phyloP scores from a whole-genome alignment of 2,113 vertebrate species.

The Cynopterus brachyotis region DNA sequence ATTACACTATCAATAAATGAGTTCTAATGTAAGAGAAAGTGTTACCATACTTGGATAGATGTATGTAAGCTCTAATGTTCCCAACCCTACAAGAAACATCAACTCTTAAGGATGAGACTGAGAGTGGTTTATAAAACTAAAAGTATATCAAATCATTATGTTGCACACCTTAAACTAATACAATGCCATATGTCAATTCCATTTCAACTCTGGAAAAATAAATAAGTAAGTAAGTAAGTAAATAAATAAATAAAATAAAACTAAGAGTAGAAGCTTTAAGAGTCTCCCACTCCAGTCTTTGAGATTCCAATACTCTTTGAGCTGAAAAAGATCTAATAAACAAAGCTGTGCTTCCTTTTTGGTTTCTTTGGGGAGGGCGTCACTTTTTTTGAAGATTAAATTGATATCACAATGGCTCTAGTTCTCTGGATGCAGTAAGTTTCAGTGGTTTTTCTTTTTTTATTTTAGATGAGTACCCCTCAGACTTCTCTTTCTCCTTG shows the following conservation, averaged over 20 bases:
- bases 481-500: neutral
- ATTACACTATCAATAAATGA: conserved; percentile 24
- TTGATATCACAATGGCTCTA: neutral
- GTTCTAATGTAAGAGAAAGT: conserved; percentile 6
- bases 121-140: conserved; percentile 9
- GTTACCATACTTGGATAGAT: neutral
- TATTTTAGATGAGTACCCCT: neutral
- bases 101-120: neutral
- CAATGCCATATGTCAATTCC: neutral
- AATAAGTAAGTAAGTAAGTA: conserved; percentile 23
- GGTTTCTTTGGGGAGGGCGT: neutral
- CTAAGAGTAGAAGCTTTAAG: neutral
- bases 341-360: neutral
- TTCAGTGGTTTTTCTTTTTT: neutral
- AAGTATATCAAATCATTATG: neutral
- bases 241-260: conserved; percentile 9
- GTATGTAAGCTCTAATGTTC: neutral
- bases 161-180: neutral
- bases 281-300: conserved; percentile 10
- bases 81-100: neutral
- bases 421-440: neutral
- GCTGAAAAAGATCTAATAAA: neutral
- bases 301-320: neutral
- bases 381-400: neutral
- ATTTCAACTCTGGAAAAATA: neutral